A percentile compares a stretch with the other conserved stretches of the same genome.
phyloP scores from a whole-genome alignment of 2,888 invertebrate species.

The Beris chalybata region DNA sequence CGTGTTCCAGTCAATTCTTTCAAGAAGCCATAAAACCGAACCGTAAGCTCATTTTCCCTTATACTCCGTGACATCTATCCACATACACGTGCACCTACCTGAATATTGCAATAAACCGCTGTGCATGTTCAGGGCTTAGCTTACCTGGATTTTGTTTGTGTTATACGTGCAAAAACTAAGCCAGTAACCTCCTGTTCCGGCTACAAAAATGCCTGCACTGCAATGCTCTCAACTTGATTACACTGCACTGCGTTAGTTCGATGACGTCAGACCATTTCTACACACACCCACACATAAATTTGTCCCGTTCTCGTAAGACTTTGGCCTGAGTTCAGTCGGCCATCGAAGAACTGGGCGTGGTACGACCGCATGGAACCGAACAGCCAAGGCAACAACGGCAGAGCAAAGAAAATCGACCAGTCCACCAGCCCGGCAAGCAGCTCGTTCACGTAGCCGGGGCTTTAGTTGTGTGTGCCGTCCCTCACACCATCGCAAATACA shows the following conservation, averaged over 20 bases:
- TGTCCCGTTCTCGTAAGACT: slow-evolving; percentile 10
- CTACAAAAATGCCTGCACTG: slow-evolving; percentile 27
- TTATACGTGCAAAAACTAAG: slow-evolving; percentile 4
- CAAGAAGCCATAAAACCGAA: too few species aligned
- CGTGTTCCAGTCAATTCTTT: too few species aligned
- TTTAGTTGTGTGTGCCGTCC: not conserved
- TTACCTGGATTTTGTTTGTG: too few species aligned
- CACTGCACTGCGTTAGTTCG: slow-evolving; percentile 37
- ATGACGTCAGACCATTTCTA: slow-evolving; percentile 18
- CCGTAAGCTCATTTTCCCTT: too few species aligned
- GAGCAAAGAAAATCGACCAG: slow-evolving; percentile 20
- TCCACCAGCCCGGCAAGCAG: slow-evolving; percentile 7
- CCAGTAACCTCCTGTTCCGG: not conserved
- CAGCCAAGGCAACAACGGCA: slow-evolving; percentile 6
- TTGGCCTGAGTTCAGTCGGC: slow-evolving; percentile 25
- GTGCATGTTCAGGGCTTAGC: too few species aligned
- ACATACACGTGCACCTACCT: too few species aligned
- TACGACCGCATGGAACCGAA: slow-evolving; percentile 28
- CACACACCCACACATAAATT: slow-evolving; percentile 21
- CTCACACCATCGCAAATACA: slow-evolving; percentile 4
- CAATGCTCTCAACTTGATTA: slow-evolving; percentile 36
- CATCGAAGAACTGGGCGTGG: slow-evolving; percentile 39
- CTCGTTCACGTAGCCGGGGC: too few species aligned
- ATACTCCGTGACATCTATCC: too few species aligned
- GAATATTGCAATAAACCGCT: too few species aligned